Conservation (phyloP, 2,113 vertebrate species). For the Cebidichthys violaceus region DNA sequence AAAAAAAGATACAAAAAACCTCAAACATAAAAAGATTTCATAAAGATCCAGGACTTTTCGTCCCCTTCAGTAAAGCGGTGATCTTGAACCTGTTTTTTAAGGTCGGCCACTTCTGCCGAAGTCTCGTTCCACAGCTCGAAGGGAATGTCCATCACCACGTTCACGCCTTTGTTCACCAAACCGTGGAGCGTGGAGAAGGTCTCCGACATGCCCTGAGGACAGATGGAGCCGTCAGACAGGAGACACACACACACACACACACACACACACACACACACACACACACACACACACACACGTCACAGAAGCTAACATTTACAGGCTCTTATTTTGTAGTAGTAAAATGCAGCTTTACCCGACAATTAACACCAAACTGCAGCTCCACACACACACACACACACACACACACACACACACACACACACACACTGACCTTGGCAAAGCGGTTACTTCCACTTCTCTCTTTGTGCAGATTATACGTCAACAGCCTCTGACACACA, state of each 20-base stretch:
- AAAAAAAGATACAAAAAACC: too few relatives aligned
- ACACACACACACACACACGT: too few relatives aligned
- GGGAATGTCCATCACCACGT: conserved; percentile 99
- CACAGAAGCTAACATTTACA: too few relatives aligned
- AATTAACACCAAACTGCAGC: background rate
- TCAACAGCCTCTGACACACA: conserved; percentile 94
- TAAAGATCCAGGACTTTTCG: too few relatives aligned
- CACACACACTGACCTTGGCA: conserved; percentile 87
- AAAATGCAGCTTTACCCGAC: too few relatives aligned
- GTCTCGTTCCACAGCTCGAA: conserved; percentile 99
- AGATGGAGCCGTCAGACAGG: background rate
- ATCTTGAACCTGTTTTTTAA: conserved; percentile 90
- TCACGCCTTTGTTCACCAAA: conserved; percentile 96
- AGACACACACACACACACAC: too few relatives aligned
- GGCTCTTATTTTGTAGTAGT: too few relatives aligned
- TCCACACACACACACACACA: background rate
- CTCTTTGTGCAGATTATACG: conserved; percentile 98
- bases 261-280: too few relatives aligned
- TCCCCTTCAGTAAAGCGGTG: too few relatives aligned
- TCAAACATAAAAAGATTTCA: too few relatives aligned
- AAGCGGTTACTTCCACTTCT: conserved; percentile 96
- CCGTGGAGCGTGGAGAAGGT: conserved; percentile 97
- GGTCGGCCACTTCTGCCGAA: conserved; percentile 95
- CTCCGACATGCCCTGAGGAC: conserved; percentile 95
- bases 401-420: conserved; percentile 13